phyloP scores from a whole-genome alignment of 2,888 invertebrate genomes.

The Clusia tigrina region DNA sequence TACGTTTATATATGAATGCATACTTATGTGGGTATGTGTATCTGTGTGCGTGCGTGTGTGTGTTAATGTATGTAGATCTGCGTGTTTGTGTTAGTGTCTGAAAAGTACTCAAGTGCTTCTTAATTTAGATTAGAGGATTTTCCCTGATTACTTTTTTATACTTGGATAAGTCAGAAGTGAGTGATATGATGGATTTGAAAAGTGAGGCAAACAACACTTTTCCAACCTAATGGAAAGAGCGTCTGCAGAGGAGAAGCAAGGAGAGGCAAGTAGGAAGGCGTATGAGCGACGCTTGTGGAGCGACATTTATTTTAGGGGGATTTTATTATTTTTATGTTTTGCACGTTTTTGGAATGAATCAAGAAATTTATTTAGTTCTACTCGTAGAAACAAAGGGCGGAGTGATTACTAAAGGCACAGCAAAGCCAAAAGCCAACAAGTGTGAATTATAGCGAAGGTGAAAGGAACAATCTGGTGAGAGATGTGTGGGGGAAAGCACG shows the following conservation, averaged over 20 bases:
- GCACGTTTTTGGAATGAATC: background rate
- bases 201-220: slow-evolving; percentile 13
- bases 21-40: no score
- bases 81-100: no score
- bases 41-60: no score
- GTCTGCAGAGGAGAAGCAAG: background rate
- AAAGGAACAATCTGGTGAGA: no score
- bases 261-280: background rate
- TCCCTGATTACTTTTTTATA: slow-evolving; percentile 18
- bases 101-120: slow-evolving; percentile 24
- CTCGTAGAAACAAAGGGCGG: no score
- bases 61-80: no score
- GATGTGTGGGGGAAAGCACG: no score
- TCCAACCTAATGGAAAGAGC: background rate
- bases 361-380: no score
- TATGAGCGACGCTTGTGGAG: background rate
- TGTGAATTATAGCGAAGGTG: no score
- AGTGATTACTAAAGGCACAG: no score
- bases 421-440: no score
- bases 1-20: background rate
- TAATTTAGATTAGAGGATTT: slow-evolving; percentile 26
- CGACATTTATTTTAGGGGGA: background rate
- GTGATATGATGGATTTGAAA: slow-evolving; percentile 20
- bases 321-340: background rate
- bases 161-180: background rate